Base-by-base conservation (phyloP, 2,888 invertebrate species). In the Zaprionus lineosus region DNA sequence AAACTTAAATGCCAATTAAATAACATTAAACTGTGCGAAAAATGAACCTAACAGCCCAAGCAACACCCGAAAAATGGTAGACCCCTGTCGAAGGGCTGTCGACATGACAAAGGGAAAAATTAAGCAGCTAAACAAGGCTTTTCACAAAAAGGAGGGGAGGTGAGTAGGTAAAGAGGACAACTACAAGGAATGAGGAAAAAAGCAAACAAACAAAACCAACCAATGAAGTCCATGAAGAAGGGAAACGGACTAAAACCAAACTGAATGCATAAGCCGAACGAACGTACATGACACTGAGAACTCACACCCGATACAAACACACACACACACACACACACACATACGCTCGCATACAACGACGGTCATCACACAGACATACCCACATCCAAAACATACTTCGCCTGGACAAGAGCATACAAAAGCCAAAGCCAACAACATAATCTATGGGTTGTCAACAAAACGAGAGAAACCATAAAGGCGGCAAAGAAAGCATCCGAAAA, bases 1-100 rank as follows among this genome's bases (percentile, higher is more conserved):
- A 71, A 76, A 82, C 76, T 84, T 74, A 76, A 83, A 83, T 76
- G 76, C 64, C 81, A 76, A 82, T 82, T 82, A 79, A 85, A 83
- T 76, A 85, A 81, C 76, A 82, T 82, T 82, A 85, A 82, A 82
- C 74, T 85, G 86, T 83, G 71, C 84, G 81, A 61, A 62, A 71
- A 82, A 79, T 79, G 66, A 72, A 61, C 62, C 62, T 28, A 62
- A 56, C 66, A 39, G 51, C 43, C 40, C 53, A 55, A 37, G 21
- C 50, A 47, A 37, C 48, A 40, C 37, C 34, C 29, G 15, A 33
- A 36, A 31, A 43, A 37, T 41, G 12, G 29, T 26, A 19, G 52
- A 37, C 31, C 21, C 24, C 46, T 62, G 81, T 74, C 79, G 70
- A 70, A 73, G 64, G 70, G 73, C 84, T 85, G 81, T 85, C 84